phyloP scores from a whole-genome alignment of 2,797 vertebrate genomes.

The Balearica regulorum region DNA sequence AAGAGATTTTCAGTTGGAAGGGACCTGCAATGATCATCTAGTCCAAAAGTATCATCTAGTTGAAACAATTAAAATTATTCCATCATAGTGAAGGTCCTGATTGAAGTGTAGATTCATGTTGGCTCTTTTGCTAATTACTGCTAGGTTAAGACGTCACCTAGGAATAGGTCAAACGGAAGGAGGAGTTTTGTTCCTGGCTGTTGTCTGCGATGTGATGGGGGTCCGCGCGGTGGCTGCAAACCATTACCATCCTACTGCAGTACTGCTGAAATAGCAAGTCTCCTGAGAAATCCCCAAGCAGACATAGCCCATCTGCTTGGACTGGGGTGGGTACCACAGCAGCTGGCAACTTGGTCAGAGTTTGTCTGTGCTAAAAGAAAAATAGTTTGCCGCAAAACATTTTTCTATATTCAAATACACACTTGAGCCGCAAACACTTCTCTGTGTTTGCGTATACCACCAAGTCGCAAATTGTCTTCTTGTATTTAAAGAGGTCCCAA shows the following conservation, averaged over 20 bases:
- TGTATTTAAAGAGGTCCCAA: constrained; percentile 35
- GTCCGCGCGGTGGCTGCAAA: neutral
- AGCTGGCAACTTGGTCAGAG: neutral
- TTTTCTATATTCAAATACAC: neutral
- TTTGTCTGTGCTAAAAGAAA: neutral
- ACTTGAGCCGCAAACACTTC: constrained; percentile 21
- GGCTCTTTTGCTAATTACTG: neutral
- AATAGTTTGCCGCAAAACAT: neutral
- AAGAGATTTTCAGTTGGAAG: neutral
- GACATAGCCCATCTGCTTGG: neutral
- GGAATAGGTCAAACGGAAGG: neutral
- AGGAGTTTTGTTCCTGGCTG: neutral
- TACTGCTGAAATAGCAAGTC: neutral
- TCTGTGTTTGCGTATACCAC: neutral
- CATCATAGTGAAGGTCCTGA: neutral
- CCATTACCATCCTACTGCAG: neutral
- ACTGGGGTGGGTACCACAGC: neutral
- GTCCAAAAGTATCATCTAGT: neutral
- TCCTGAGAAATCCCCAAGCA: neutral
- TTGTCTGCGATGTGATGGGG: neutral
- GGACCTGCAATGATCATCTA: neutral
- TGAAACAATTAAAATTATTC: neutral
- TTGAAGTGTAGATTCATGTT: neutral
- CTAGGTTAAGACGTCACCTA: neutral
- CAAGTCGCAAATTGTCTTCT: constrained; percentile 19